These are phyloP conservation scores for Macrotis lagotis DNA, from an alignment of 2,113 vertebrate species.

Conservation along the genomic window DNA sequence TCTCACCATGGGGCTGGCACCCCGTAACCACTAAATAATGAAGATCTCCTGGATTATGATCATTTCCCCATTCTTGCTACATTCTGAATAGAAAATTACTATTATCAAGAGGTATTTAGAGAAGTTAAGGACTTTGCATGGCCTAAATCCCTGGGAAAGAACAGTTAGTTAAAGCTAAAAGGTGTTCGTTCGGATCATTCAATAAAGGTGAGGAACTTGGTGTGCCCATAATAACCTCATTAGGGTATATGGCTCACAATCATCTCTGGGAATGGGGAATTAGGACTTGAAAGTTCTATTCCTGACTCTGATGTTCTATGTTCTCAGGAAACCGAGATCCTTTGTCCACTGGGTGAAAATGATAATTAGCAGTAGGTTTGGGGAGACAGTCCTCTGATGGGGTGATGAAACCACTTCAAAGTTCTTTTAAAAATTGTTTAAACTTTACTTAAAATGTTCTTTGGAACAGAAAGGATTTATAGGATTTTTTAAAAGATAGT, in stretches of 20 bases:
- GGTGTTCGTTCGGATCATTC: background rate
- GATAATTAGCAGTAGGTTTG: background rate
- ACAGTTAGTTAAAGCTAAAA: background rate
- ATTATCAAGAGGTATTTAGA: background rate
- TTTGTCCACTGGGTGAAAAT: background rate
- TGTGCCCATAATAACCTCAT: background rate
- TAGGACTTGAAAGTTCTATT: background rate
- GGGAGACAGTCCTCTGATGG: background rate
- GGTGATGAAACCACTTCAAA: background rate
- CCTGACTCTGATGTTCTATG: background rate
- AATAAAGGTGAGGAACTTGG: background rate
- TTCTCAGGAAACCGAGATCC: background rate
- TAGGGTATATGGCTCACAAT: background rate
- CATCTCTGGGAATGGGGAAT: background rate
- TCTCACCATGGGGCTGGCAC: background rate
- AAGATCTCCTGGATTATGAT: background rate
- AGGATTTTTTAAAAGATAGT: background rate
- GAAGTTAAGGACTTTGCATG: background rate
- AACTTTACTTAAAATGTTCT: background rate
- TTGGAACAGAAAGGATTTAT: background rate
- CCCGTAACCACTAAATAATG: background rate
- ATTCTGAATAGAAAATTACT: background rate
- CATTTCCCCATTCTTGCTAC: background rate
- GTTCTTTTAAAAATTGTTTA: background rate
- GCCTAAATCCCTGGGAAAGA: background rate